phyloP scores from a whole-genome alignment of 2,797 vertebrate genomes.

The Pteropus rufus region DNA sequence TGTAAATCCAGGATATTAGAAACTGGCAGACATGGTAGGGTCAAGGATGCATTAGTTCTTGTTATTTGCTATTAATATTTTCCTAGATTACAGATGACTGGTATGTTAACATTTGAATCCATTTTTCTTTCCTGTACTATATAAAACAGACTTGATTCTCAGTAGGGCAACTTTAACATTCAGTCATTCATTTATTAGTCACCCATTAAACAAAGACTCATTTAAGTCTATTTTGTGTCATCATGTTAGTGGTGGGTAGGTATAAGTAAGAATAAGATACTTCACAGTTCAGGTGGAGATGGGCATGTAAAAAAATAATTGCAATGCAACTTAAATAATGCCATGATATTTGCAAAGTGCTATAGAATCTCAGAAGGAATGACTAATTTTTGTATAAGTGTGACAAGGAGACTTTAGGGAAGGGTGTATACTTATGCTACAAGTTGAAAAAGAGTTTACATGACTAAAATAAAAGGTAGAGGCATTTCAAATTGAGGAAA shows the following conservation, averaged over 20 bases:
- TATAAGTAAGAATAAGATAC: not conserved
- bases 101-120: not conserved
- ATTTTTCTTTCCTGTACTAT: not conserved
- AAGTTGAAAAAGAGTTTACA: not conserved
- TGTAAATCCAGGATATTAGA: not conserved
- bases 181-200: not conserved
- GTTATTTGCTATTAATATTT: not conserved
- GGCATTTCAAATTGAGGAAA: not conserved
- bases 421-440: not conserved
- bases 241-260: not conserved
- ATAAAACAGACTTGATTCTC: slow-evolving; percentile 25
- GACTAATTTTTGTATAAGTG: not conserved
- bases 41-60: no score
- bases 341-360: not conserved
- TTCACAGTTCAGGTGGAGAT: not conserved
- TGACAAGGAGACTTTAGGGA: not conserved
- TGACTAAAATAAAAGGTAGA: not conserved
- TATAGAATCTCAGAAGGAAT: not conserved
- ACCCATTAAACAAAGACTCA: not conserved
- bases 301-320: no score
- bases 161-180: not conserved
- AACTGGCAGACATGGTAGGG: not conserved
- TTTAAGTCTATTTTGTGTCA: not conserved
- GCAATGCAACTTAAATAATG: not conserved
- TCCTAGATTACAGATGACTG: not conserved